Evolutionary conservation across 2,888 invertebrate species (phyloP), one percentile per base, ranked within the genome.

Genomic region (Hirtodrosophila duncani): DNA sequence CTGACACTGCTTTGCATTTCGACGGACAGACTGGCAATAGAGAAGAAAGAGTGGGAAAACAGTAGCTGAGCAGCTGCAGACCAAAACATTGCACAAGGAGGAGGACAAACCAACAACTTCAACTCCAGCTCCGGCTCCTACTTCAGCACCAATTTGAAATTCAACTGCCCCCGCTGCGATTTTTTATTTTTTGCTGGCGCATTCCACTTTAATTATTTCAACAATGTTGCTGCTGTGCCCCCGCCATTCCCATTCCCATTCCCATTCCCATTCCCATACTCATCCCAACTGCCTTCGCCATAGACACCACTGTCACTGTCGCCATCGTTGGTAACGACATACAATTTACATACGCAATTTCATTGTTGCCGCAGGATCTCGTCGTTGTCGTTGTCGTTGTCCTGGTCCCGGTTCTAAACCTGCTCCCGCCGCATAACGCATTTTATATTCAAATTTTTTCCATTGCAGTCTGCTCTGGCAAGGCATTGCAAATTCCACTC

Each of bases 221-320:
- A 65, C 79, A 60, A 72, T 77, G 75, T 69, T 77, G 71, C 71
- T 70, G 77, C 57, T 44, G n/a, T n/a, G 63, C 70, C 70, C 51
- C 38, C 23, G 36, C 51, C 42, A 36, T 17, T 6, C 8, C 45
- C 7, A 18, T n/a, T 10, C 27, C 10, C 13, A 13, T 10, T 23
- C 6, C 14, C 10, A 23, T 29, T 29, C n/a, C n/a, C n/a, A 18
- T 36, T 77, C 74, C 75, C 75, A 81, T 81, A 75, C 72, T 75
- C 81, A 82, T 80, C 57, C 75, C 81, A 80, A 82, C 82, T 80
- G 75, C 80, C 82, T 80, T 82, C 72, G 81, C 82, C 78, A 78
- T 81, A n/a, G n/a, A n/a, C n/a, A 10, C 20, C 33, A 18, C 13
- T 10, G 38, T 8, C 13, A 13, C 16, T 23, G 9, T 16, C 10